phyloP scores from a whole-genome alignment of 2,113 vertebrate species.

The Rhea americana region DNA sequence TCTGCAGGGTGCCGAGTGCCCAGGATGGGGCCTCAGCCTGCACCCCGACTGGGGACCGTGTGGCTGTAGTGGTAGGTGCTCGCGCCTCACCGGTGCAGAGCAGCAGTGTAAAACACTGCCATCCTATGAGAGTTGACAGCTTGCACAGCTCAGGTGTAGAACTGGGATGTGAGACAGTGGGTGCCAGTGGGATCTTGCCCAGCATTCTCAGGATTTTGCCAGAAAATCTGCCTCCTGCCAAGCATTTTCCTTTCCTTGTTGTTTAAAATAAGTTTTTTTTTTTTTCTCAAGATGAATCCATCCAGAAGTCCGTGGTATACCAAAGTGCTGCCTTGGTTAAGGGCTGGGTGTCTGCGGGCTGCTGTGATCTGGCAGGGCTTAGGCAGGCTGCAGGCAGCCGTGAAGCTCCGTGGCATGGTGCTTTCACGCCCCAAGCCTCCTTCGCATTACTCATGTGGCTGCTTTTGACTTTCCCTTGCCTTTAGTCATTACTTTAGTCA shows the following conservation, averaged over 20 bases:
- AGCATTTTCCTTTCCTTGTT: background rate
- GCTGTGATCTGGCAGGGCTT: accelerated
- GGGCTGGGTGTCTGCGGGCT: background rate
- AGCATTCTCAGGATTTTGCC: background rate
- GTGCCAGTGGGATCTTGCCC: background rate
- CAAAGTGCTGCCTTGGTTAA: background rate
- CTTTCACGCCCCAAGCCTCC: background rate
- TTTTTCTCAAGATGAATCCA: background rate
- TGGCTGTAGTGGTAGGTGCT: accelerated
- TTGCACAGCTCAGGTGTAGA: background rate
- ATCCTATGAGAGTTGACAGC: background rate
- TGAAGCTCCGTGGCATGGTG: background rate
- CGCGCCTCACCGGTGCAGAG: background rate
- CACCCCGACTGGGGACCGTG: accelerated
- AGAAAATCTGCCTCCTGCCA: background rate
- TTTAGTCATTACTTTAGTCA: background rate
- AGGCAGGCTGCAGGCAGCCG: background rate
- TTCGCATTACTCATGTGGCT: accelerated
- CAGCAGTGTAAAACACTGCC: background rate
- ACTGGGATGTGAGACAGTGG: background rate
- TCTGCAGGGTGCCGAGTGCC: too few species aligned
- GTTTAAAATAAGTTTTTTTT: background rate
- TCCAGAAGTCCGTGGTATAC: background rate
- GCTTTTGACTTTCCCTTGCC: background rate
- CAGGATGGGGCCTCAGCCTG: too few species aligned